phyloP scores from a whole-genome alignment of 1,140 invertebrate species.

The Drepana arcuata region DNA sequence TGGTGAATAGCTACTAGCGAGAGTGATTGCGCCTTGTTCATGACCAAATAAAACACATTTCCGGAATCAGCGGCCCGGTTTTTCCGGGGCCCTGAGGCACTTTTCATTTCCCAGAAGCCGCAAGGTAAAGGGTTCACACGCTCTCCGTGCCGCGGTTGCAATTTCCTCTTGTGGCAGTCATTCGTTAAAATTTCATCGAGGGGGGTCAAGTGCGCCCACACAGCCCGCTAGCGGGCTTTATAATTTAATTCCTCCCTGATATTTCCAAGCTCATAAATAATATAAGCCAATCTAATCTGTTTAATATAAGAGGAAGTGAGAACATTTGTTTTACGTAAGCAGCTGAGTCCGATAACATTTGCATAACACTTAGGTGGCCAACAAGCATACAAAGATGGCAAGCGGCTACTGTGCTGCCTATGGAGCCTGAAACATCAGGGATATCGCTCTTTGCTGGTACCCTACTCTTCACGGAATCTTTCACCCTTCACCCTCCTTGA shows the following conservation, averaged over 20 bases:
- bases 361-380: too few species aligned
- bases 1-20: too few species aligned
- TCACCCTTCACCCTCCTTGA: too few species aligned
- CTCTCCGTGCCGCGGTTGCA: constrained; percentile 20
- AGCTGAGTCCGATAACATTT: too few species aligned
- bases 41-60: constrained; percentile 12
- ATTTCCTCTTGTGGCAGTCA: constrained; percentile 37
- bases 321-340: too few species aligned
- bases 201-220: constrained; percentile 28
- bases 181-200: constrained; percentile 46
- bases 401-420: too few species aligned
- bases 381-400: too few species aligned
- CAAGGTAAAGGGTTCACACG: constrained; percentile 25
- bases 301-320: too few species aligned
- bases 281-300: constrained; percentile 27
- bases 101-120: constrained; percentile 16
- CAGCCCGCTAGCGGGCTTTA: constrained; percentile 16
- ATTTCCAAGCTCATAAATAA: constrained; percentile 34
- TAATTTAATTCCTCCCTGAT: constrained; percentile 32
- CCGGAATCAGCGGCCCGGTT: constrained; percentile 5
- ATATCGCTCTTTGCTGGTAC: too few species aligned
- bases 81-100: constrained; percentile 8
- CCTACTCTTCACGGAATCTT: too few species aligned
- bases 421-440: too few species aligned
- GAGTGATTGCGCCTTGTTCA: too few species aligned